Evolutionary conservation across 2,113 vertebrate species (phyloP), one percentile per base, ranked within the genome.

Genomic region (Tetrax tetrax): DNA sequence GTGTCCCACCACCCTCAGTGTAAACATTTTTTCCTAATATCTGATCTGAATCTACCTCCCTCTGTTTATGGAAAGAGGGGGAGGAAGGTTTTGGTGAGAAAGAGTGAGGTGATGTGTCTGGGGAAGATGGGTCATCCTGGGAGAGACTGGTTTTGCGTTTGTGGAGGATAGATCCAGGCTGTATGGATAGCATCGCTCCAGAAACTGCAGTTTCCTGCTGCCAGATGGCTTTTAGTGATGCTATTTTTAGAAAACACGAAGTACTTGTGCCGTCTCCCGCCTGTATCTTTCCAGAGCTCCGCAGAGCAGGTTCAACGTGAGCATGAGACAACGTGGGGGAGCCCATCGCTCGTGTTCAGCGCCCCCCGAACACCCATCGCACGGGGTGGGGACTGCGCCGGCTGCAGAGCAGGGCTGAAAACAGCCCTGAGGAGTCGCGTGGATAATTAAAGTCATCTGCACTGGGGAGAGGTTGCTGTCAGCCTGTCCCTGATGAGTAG

Each of bases 211-310:
- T 23, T 74, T 47, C 45, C 70, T 6, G 6, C 70, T 80, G 83
- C 18, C 57, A 92, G 43, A 20, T 9, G 54, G 12, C 28, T 84
- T 65, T 2, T 3, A 12, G 41, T 9, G 54, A 18, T 50, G 9
- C 18, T 7, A 0, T 2, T 61, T 74, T 28, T 17, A 59, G 71
- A 57, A 61, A 71, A 10, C 5, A 0, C 2, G 2, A 9, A 50
- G 18, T 21, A 68, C 37, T 35, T 24, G 38, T 83, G 83, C 41
- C 29, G 4, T 8, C 35, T 57, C 78, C 71, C 2, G 4, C 28
- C 48, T 16, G 43, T 1, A 18, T 37, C 76, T 47, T 29, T 31
- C 50, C 75, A 50, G 51, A 75, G 75, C 88, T 88, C 65, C 18
- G 21, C 7, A 14, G 74, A 31, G 8, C 0, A 5, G 29, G 41